Evolutionary conservation across 2,888 invertebrate genomes (phyloP).

Genomic region (Eupithecia inturbata): DNA sequence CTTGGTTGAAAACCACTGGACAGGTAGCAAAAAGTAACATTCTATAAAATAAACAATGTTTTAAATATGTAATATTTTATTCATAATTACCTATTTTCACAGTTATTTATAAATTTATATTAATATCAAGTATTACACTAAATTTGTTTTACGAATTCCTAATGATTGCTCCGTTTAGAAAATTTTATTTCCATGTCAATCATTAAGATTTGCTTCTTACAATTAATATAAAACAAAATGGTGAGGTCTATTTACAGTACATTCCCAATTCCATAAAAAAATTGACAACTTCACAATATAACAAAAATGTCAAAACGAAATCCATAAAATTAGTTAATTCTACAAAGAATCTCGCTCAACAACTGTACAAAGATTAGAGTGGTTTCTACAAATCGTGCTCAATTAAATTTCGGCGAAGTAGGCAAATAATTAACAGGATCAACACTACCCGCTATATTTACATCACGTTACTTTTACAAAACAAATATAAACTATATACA

Average conservation of each 20-base stretch:
- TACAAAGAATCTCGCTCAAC: slow-evolving; percentile 81
- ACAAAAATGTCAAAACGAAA: slow-evolving; percentile 82
- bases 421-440: slow-evolving; percentile 72
- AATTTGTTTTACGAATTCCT: slow-evolving; percentile 82
- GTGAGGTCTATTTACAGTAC: slow-evolving; percentile 86
- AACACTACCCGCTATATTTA: slow-evolving; percentile 71
- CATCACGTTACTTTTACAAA: slow-evolving; percentile 77
- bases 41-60: slow-evolving; percentile 64
- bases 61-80: slow-evolving; percentile 85
- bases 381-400: slow-evolving; percentile 80
- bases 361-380: slow-evolving; percentile 83
- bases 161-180: slow-evolving; percentile 84
- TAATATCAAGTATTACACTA: slow-evolving; percentile 85
- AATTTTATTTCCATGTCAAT: slow-evolving; percentile 83
- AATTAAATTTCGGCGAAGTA: slow-evolving; percentile 70
- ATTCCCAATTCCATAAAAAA: slow-evolving; percentile 88
- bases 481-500: slow-evolving; percentile 84
- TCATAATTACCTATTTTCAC: slow-evolving; percentile 85
- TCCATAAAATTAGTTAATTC: slow-evolving; percentile 79
- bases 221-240: slow-evolving; percentile 79
- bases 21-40: not conserved
- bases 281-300: slow-evolving; percentile 87
- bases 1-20: not conserved
- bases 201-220: slow-evolving; percentile 78
- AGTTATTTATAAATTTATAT: slow-evolving; percentile 86